Conservation (phyloP, 2,797 vertebrate genomes). For the Apogon hyalosoma region DNA sequence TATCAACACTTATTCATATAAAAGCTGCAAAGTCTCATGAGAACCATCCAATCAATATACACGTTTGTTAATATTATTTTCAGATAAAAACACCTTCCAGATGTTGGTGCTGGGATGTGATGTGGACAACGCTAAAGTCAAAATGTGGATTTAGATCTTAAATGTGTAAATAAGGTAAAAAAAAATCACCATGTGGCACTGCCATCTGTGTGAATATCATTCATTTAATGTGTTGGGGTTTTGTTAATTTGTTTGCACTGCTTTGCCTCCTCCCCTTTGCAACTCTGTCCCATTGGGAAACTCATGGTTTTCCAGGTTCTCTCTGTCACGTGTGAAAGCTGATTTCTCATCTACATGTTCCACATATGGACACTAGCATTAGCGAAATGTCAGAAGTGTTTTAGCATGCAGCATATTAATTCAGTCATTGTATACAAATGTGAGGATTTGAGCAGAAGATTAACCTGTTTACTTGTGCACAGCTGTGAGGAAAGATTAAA, state of each 20-base stretch:
- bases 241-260: not conserved
- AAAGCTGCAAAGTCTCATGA: too few species aligned
- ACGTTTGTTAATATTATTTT: too few species aligned
- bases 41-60: too few species aligned
- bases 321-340: not conserved
- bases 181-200: too few species aligned
- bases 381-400: constrained; percentile 22
- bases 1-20: too few species aligned
- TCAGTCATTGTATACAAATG: constrained; percentile 9
- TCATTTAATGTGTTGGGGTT: not conserved
- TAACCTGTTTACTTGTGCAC: constrained; percentile 15
- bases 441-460: constrained; percentile 30
- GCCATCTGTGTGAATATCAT: not conserved
- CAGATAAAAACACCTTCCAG: too few species aligned
- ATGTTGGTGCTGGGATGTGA: too few species aligned
- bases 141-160: not conserved
- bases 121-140: too few species aligned
- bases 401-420: constrained; percentile 10
- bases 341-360: constrained; percentile 2
- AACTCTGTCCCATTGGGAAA: not conserved
- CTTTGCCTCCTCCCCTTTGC: not conserved
- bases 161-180: too few species aligned
- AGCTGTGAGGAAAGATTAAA: not conserved
- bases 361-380: not conserved
- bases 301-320: constrained; percentile 19